phyloP scores from a whole-genome alignment of 2,888 invertebrate genomes.

The Eudasyphora cyanicolor region DNA sequence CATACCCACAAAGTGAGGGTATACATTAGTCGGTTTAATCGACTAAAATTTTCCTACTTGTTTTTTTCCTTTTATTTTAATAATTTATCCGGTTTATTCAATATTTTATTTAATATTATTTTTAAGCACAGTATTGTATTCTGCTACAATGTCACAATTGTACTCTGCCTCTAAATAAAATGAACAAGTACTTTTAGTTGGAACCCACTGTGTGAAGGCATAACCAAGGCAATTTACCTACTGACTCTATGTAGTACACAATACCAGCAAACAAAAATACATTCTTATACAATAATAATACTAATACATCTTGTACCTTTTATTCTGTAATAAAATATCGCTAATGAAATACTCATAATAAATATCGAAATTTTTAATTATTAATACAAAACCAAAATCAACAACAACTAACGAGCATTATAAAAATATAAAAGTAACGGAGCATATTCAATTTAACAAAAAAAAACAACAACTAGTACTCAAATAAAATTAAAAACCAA shows the following conservation, averaged over 20 bases:
- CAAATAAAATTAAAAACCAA: neutral
- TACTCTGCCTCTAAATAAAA: too few relatives aligned
- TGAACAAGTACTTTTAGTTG: too few relatives aligned
- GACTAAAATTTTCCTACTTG: too few relatives aligned
- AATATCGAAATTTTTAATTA: neutral
- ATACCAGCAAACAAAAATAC: neutral
- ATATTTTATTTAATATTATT: too few relatives aligned
- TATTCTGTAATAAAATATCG: slow-evolving; percentile 20
- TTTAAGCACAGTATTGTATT: too few relatives aligned
- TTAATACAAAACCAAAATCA: neutral
- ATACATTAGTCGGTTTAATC: too few relatives aligned
- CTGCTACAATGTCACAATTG: too few relatives aligned
- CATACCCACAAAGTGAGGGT: too few relatives aligned
- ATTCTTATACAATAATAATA: slow-evolving; percentile 27
- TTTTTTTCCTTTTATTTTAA: too few relatives aligned
- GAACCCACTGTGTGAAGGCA: neutral
- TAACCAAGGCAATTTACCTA: neutral
- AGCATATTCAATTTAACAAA: slow-evolving; percentile 21
- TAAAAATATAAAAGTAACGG: slow-evolving; percentile 4
- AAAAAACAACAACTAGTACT: slow-evolving; percentile 6
- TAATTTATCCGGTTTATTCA: too few relatives aligned
- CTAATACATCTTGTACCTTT: slow-evolving; percentile 40
- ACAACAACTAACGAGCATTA: neutral
- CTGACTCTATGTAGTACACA: neutral
- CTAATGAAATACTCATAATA: neutral